Evolutionary conservation across 2,888 invertebrate genomes (phyloP).

Genomic region (Papilio protenor): DNA sequence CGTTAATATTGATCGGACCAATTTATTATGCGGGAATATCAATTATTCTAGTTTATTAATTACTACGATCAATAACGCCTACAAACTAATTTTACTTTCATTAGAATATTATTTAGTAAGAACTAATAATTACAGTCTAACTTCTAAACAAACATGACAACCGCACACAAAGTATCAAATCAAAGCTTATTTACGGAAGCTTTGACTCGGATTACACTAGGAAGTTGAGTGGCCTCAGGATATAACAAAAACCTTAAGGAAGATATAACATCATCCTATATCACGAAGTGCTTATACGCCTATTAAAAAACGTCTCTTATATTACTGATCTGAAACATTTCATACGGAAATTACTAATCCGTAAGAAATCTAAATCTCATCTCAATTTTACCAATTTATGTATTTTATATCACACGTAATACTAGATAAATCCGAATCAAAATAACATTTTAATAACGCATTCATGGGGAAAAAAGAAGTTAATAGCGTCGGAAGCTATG

Average conservation of each 20-base stretch:
- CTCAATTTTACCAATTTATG: too few relatives aligned
- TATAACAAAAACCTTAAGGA: background rate
- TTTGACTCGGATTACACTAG: background rate
- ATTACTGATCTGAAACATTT: too few relatives aligned
- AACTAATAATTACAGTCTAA: background rate
- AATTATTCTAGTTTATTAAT: background rate
- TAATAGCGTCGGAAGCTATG: constrained; percentile 65
- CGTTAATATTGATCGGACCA: constrained; percentile 28
- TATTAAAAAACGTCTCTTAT: too few relatives aligned
- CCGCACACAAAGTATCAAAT: background rate
- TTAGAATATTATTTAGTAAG: background rate
- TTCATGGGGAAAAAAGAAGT: constrained; percentile 52
- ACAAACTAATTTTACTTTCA: background rate
- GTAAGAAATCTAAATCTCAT: too few relatives aligned
- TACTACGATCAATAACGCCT: background rate
- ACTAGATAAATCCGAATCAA: constrained; percentile 6
- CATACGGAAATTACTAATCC: too few relatives aligned
- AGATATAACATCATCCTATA: background rate
- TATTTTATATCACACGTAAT: background rate
- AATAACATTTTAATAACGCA: constrained; percentile 40
- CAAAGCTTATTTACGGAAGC: background rate
- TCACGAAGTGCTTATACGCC: too few relatives aligned
- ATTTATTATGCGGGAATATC: constrained; percentile 2
- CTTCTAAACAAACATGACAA: background rate
- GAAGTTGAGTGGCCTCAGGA: background rate